A percentile compares a stretch with the other conserved stretches of the same genome.
Evolutionary conservation across 23 tunicate species (phyloP).

Genomic region (Ascidia mentula): DNA sequence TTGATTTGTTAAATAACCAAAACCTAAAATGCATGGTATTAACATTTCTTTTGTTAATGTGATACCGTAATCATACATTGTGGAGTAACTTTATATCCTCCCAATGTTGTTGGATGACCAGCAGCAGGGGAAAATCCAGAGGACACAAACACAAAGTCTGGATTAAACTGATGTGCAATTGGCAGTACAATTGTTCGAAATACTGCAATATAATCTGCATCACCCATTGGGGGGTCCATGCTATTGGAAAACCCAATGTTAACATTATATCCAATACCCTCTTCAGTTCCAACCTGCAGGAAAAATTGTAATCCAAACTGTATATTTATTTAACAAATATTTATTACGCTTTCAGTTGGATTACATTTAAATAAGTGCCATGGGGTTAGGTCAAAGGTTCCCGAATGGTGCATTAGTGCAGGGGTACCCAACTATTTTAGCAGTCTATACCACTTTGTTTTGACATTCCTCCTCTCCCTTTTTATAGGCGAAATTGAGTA

Average conservation of each 20-base stretch:
- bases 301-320: background rate
- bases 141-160: slow-evolving; percentile 84
- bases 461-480: too few relatives aligned
- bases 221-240: slow-evolving; percentile 63
- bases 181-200: slow-evolving; percentile 87
- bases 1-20: slow-evolving; percentile 59
- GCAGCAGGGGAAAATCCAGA: slow-evolving; percentile 87
- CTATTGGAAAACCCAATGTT: slow-evolving; percentile 77
- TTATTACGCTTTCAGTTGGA: too few relatives aligned
- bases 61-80: slow-evolving; percentile 61
- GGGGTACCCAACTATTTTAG: too few relatives aligned
- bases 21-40: slow-evolving; percentile 36
- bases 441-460: too few relatives aligned
- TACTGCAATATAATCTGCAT: slow-evolving; percentile 83
- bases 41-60: background rate
- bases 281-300: slow-evolving; percentile 60
- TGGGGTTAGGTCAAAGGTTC: too few relatives aligned
- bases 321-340: too few relatives aligned
- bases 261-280: slow-evolving; percentile 90
- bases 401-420: too few relatives aligned
- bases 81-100: slow-evolving; percentile 77
- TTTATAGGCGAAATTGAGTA: too few relatives aligned
- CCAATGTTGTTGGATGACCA: slow-evolving; percentile 70
- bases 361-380: too few relatives aligned
- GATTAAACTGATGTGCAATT: slow-evolving; percentile 66